These are phyloP conservation scores for Stegastes partitus DNA, from an alignment of 2,113 vertebrate species.

Conservation along the genomic window DNA sequence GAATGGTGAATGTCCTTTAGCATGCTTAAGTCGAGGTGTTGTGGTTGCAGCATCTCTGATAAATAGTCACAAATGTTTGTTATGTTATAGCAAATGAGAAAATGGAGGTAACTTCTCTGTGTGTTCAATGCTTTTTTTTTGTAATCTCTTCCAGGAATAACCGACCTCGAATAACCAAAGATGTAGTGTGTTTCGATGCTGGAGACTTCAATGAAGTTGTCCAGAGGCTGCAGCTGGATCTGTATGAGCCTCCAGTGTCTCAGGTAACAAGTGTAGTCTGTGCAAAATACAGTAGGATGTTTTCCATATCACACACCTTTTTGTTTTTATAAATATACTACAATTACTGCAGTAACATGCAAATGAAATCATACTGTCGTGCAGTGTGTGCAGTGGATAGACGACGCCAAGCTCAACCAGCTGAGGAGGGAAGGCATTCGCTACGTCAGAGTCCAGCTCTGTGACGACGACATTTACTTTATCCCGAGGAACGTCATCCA, in stretches of 20 bases:
- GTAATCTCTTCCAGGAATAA: slow-evolving; percentile 85
- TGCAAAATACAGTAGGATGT: not conserved
- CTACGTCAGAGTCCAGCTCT: slow-evolving; percentile 93
- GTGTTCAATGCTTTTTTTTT: not conserved
- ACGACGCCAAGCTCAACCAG: slow-evolving; percentile 99
- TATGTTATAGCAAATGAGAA: not conserved
- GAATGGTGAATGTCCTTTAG: slow-evolving; percentile 87
- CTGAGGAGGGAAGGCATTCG: slow-evolving; percentile 96
- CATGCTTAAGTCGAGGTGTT: not conserved
- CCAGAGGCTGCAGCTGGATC: slow-evolving; percentile 95
- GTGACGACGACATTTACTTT: slow-evolving; percentile 98
- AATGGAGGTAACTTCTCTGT: not conserved
- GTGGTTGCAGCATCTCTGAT: not conserved
- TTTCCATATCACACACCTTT: not conserved
- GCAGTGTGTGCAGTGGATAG: slow-evolving; percentile 99
- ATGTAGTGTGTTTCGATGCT: slow-evolving; percentile 97
- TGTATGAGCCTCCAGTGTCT: slow-evolving; percentile 97
- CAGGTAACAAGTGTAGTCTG: slow-evolving; percentile 84
- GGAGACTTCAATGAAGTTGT: slow-evolving; percentile 98
- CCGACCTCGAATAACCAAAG: slow-evolving; percentile 97
- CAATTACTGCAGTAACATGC: not conserved
- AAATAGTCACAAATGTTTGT: accelerated
- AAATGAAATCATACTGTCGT: not conserved
- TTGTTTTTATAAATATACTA: no score
- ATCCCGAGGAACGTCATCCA: slow-evolving; percentile 99